Base-by-base conservation (phyloP, 2,888 invertebrate genomes). In the Lydus trimaculatus region DNA sequence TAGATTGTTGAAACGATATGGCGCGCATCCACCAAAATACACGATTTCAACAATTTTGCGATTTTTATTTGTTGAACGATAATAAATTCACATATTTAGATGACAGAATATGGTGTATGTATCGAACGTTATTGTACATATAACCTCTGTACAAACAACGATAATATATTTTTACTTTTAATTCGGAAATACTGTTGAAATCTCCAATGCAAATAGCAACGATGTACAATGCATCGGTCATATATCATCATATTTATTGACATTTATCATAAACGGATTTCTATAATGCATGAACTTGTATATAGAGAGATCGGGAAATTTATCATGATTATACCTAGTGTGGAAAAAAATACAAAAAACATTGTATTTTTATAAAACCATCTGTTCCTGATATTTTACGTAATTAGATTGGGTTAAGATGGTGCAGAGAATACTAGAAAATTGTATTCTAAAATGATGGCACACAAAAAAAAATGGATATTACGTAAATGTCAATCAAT, bases 121-220 rank as follows among this genome's bases (percentile, higher is more conserved):
- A 23, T 23, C 52, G 23, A 48, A 7, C 9, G 9, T 1, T 2
- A 20, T 20, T 4, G 9, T 17, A 20, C 1, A 52, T 7, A 5
- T 11, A 52, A 23, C 0, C 23, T 4, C 63, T 66, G 66, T 31
- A 56, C 63, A 66, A 66, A 66, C 69, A 69, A 66, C 43, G 69
- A 69, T 69, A 66, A 66, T 60, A 66, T 63, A 66, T 69, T 69
- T 63, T 60, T 69, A 63, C 61, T 69, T 65, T 59, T 69, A 69
- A 69, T 69, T 65, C 69, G 69, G 56, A 65, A 69, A 69, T 69
- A 69, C 63, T 66, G 66, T 61, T 61, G 63, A 69, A 69, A 69
- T 66, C 69, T 69, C 63, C 59, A 63, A 63, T 69, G 63, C 62
- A 68, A 68, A 68, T 68, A n/a, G n/a, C n/a, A n/a, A n/a, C n/a